Conservation (phyloP, 2,113 vertebrate genomes). For the Pelecanoides urinatrix region DNA sequence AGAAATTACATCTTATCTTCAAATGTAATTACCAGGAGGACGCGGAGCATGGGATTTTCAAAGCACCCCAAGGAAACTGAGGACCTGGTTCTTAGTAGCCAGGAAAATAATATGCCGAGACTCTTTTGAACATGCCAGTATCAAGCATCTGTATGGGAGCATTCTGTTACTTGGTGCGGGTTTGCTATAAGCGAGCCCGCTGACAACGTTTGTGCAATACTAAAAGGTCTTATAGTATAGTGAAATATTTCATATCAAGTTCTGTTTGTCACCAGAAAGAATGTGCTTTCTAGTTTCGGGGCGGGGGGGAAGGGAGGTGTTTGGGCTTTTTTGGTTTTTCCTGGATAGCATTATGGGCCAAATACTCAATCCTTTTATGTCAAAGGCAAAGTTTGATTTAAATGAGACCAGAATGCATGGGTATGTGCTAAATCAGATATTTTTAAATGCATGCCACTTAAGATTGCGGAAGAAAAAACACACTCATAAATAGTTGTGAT, state of each 20-base stretch:
- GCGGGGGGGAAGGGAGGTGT: no score
- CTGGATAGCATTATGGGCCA: not conserved
- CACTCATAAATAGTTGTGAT: not conserved
- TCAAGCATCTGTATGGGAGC: rapidly evolving
- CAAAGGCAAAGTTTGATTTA: not conserved
- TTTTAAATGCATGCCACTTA: not conserved
- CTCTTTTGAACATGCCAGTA: not conserved
- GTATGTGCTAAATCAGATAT: not conserved
- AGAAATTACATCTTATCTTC: not conserved
- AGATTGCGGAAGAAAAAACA: not conserved
- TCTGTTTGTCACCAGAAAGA: not conserved
- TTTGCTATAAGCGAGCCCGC: not conserved
- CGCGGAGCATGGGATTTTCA: not conserved
- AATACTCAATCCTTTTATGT: not conserved
- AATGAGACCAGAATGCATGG: not conserved
- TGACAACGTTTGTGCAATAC: not conserved
- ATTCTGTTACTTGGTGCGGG: not conserved
- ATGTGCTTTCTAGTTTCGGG: not conserved
- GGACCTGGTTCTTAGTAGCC: not conserved
- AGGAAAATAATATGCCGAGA: rapidly evolving
- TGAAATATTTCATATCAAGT: not conserved
- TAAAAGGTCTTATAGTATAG: not conserved
- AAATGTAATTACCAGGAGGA: not conserved
- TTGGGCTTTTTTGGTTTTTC: not conserved
- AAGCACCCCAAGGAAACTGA: not conserved